A percentile compares a stretch with the other conserved stretches of the same genome.
Conservation (phyloP, 1,140 invertebrate species). For the Achatina immaculata region DNA sequence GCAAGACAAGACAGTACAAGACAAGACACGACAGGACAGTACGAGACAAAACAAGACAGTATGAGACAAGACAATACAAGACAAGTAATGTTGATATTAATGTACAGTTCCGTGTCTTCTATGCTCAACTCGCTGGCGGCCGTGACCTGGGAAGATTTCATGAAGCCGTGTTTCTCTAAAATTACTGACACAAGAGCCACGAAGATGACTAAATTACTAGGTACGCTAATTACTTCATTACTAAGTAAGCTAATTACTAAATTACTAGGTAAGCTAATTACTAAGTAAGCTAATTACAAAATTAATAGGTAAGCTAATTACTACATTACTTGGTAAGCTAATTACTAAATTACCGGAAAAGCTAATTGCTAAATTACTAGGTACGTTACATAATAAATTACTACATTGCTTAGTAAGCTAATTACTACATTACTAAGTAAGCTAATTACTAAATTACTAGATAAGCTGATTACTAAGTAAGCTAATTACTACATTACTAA, state of each 20-base stretch:
- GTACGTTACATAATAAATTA: too few species aligned
- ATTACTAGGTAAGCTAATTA: not conserved
- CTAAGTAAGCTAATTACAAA: not conserved
- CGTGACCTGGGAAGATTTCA: slow-evolving; percentile 89
- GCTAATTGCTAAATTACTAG: slow-evolving; percentile 78
- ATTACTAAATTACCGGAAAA: not conserved
- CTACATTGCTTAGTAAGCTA: too few species aligned
- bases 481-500: too few species aligned
- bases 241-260: too few species aligned
- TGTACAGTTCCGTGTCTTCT: slow-evolving; percentile 87
- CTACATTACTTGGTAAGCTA: not conserved
- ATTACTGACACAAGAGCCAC: slow-evolving; percentile 74
- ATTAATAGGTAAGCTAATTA: not conserved
- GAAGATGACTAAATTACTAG: slow-evolving; percentile 77
- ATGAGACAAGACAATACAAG: too few species aligned
- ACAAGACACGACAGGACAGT: too few species aligned
- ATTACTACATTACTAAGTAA: not conserved
- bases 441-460: too few species aligned
- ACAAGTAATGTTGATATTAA: not conserved
- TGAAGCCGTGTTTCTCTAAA: slow-evolving; percentile 73
- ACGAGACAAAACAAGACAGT: too few species aligned
- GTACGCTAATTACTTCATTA: slow-evolving; percentile 41
- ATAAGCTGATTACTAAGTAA: not conserved
- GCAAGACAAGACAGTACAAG: too few species aligned
- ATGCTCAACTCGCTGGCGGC: slow-evolving; percentile 92